Evolutionary conservation across 2,797 vertebrate species (phyloP), one percentile per base, ranked within the genome.

Genomic region (Cirrhinus molitorella): DNA sequence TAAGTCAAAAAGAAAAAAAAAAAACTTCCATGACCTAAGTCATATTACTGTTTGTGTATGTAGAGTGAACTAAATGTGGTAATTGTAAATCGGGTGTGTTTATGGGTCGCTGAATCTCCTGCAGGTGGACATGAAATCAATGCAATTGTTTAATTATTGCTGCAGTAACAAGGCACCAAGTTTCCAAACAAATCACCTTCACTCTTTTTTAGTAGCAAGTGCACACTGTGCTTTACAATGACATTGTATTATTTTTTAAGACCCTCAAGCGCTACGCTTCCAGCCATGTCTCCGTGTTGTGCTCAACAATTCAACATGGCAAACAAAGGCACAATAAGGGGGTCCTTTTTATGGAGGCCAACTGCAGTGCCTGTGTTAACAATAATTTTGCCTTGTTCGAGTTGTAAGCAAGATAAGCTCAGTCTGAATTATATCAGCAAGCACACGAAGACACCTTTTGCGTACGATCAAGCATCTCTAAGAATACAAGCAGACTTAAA

Each of bases 351-450:
- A 81, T 23, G n/a, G 47, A 66, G 74, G 67, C 67, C 80, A 83
- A 82, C 74, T 45, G 45, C 59, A 70, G 19, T 45, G 21, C 75
- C 5, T 5, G 43, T 17, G 40, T 72, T n/a, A 31, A 57, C 75
- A 49, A 79, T 83, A 79, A 68, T 75, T 81, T 55, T 63, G 74
- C 37, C 67, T 45, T 43, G 79, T 47, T 70, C 19, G 31, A 71
- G 43, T 55, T 71, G 55, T 28, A 57, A 68, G 49, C 10, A 75
- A 73, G 55, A 85, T 73, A 83, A 82, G 68, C n/a, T 13, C 59
- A 17, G 59, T 45, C 21, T 83, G 75, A 86, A 83, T 83, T 81
- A 79, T 82, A 85, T 82, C 66, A 77, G 43, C 57, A 45, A 53
- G 45, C 14, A 8, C 25, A 67, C 70, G 67, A 57, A 75, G 51